Evolutionary conservation across 2,888 invertebrate genomes (phyloP), one percentile per base, ranked within the genome.

Genomic region (Caprella mutica): DNA sequence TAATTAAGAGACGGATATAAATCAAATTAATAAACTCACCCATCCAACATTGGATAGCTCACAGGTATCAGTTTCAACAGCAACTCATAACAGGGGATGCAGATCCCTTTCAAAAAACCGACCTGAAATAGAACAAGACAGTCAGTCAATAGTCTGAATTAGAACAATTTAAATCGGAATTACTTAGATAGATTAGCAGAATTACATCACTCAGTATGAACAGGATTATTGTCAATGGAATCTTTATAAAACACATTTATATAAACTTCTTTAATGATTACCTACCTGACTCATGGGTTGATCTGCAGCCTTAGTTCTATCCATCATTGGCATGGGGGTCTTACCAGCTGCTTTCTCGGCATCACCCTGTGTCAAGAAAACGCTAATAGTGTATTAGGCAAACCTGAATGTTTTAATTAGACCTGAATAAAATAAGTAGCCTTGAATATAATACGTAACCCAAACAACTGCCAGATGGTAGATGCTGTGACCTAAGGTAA

Each of bases 81-180:
- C 51, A 86, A 74, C 19, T 77, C 77, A 70, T 88, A 89, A 71
- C 88, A 88, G 0, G 88, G 86, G 40, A 86, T 73, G 71, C 88
- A 88, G 63, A 89, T 87, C 50, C 84, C 84, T 60, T 77, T 81
- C 56, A 89, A 73, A 70, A 89, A 89, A 0, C 85, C 86, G 48
- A 87, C 85, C 82, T 83, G 71, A 30, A 65, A 61, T 39, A 53
- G 52, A 51, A 48, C 30, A 44, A 39, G 17, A 9, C 42, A 42
- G 9, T n/a, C 33, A 9, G 8, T 33, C 14, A 14, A 33, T 33
- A 33, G n/a, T n/a, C n/a, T n/a, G n/a, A n/a, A n/a, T n/a, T n/a
- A n/a, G n/a, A n/a, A n/a, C n/a, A n/a, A n/a, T n/a, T n/a, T n/a
- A n/a, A n/a, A n/a, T n/a, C n/a, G n/a, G n/a, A n/a, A n/a, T n/a